Conservation (phyloP, 2,888 invertebrate species). For the Tineola bisselliella region DNA sequence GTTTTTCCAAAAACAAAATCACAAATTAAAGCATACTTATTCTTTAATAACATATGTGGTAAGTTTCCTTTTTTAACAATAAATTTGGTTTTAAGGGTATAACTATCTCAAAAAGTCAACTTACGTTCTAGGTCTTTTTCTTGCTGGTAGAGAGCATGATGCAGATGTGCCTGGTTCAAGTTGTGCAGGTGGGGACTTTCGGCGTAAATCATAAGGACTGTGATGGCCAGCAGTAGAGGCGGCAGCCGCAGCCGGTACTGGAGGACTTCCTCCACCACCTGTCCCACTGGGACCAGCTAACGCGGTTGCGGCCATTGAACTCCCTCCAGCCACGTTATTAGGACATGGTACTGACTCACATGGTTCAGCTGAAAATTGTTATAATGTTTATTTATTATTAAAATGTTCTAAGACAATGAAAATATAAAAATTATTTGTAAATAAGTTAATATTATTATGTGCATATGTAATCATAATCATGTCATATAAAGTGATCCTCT, state of each 20-base stretch:
- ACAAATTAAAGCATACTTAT: no score
- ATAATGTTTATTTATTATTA: no score
- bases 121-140: constrained; percentile 82
- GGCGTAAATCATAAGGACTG: constrained; percentile 88
- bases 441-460: no score
- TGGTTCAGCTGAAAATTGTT: constrained; percentile 71
- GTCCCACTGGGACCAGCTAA: constrained; percentile 63
- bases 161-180: constrained; percentile 74
- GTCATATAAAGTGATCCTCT: no score
- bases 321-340: constrained; percentile 67
- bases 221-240: constrained; percentile 83
- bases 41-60: no score
- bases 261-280: constrained; percentile 63
- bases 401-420: no score
- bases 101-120: constrained; percentile 23
- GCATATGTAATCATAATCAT: no score
- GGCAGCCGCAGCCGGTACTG: constrained; percentile 64
- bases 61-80: no score
- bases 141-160: constrained; percentile 78
- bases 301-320: constrained; percentile 58
- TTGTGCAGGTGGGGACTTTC: constrained; percentile 82
- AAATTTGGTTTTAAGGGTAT: no score
- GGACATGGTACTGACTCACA: constrained; percentile 82
- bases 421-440: not conserved
- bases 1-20: no score